Base-by-base conservation (phyloP, 2,888 invertebrate species). In the Lagria hirta region DNA sequence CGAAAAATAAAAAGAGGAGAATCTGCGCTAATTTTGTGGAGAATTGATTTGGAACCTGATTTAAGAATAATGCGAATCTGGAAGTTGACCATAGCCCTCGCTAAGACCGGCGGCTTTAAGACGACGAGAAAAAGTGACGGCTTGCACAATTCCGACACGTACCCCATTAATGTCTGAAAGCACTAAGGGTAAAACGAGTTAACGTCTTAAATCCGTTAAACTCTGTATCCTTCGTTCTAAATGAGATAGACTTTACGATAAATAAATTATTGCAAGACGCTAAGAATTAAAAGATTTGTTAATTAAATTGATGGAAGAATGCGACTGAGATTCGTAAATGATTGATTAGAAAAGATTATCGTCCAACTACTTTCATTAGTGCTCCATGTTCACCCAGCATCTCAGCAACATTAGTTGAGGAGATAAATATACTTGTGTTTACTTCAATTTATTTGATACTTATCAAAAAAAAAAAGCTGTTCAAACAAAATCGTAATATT, bases 101-200 rank as follows among this genome's bases (percentile, higher is more conserved):
- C 43, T 41, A 51, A 52, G 54, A 51, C 52, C 27, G 28, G 30
- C 21, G 40, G 49, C 54, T 56, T 62, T 58, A 60, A 57, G 50
- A 48, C 43, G 51, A 24, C 34, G 36, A 42, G 58, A 62, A 63
- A 63, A 64, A 63, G 55, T 55, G 56, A 55, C 52, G 49, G 48
- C 45, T 46, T 44, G 50, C 50, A 53, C 57, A 56, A 59, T 63
- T 63, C 62, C 57, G 61, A 63, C 64, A 64, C 62, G 64, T 61
- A 60, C 54, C 54, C 60, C 52, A 59, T 62, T 64, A 63, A 60
- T 54, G 63, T 61, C 58, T 55, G 49, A 51, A 54, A 52, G 55
- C 57, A 50, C 53, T 52, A 52, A 47, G 52, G 53, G 51, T 53
- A 48, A 61, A 62, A 57, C 58, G 52, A 58, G 60, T 55, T 53